A percentile compares a stretch with the other conserved stretches of the same genome.
Evolutionary conservation across 2,888 invertebrate genomes (phyloP).

Genomic region (Hybos culiciformis): DNA sequence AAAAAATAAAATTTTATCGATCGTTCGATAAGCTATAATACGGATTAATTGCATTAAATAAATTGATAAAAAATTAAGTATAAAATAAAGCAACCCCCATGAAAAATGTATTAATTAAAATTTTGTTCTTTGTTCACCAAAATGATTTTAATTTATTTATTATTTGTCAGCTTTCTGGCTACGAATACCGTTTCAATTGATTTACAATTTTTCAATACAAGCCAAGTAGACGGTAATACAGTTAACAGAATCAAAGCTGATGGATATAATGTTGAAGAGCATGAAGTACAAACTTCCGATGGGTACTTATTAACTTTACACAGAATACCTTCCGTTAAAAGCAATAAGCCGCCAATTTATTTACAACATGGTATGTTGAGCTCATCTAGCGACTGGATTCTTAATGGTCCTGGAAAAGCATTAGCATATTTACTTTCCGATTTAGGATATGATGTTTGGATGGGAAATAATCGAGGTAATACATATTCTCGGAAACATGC

Average conservation of each 20-base stretch:
- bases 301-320: slow-evolving; percentile 72
- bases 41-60: no score
- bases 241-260: slow-evolving; percentile 5
- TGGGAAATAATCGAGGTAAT: slow-evolving; percentile 71
- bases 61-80: no score
- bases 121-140: no score
- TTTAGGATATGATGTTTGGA: slow-evolving; percentile 61
- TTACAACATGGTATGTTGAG: slow-evolving; percentile 71
- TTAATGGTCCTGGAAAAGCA: slow-evolving; percentile 49
- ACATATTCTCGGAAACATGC: slow-evolving; percentile 41
- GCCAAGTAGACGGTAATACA: no score
- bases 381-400: slow-evolving; percentile 66
- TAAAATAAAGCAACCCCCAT: no score
- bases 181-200: no score
- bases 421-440: slow-evolving; percentile 43
- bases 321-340: slow-evolving; percentile 49
- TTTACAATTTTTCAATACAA: no score
- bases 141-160: no score
- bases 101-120: no score
- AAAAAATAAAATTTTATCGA: no score
- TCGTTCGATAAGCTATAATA: no score
- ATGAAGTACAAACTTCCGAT: slow-evolving; percentile 59
- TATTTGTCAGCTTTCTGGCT: no score
- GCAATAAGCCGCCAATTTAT: slow-evolving; percentile 43
- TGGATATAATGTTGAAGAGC: slow-evolving; percentile 53